Percentiles rank a stretch among this genome's conserved stretches.
Conservation (phyloP, 2,797 vertebrate genomes). For the Florisuga fusca region DNA sequence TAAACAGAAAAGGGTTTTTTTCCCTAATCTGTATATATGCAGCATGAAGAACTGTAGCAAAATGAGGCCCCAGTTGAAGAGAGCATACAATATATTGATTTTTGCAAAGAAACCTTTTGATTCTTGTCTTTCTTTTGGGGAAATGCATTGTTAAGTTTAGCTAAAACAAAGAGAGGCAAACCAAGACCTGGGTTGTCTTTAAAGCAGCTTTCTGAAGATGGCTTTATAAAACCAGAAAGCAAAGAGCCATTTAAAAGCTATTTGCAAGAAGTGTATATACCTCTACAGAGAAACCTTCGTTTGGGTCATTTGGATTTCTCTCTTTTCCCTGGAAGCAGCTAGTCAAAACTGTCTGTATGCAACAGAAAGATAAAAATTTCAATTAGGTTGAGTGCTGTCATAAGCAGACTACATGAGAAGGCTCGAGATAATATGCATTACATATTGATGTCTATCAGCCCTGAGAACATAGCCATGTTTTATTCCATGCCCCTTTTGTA, state of each 20-base stretch:
- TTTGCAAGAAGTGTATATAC: constrained; percentile 63
- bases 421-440: constrained; percentile 85
- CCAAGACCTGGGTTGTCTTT: constrained; percentile 24
- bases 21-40: background rate
- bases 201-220: constrained; percentile 46
- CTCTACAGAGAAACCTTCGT: constrained; percentile 72
- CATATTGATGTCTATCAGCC: constrained; percentile 89
- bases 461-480: constrained; percentile 84
- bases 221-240: constrained; percentile 50
- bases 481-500: constrained; percentile 84
- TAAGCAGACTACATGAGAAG: constrained; percentile 81
- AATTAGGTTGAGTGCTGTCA: constrained; percentile 86
- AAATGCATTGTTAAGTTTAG: constrained; percentile 26
- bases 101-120: background rate
- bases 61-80: background rate
- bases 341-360: constrained; percentile 84
- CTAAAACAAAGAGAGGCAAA: constrained; percentile 43
- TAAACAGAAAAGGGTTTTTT: background rate
- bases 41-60: background rate
- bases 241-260: constrained; percentile 60
- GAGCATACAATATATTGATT: background rate
- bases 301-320: constrained; percentile 73
- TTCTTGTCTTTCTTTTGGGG: constrained; percentile 19
- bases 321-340: constrained; percentile 76
- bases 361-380: constrained; percentile 88